A percentile compares a stretch with the other conserved stretches of the same genome.
Conservation (phyloP, 2,113 vertebrate genomes). For the Xenus cinereus region DNA sequence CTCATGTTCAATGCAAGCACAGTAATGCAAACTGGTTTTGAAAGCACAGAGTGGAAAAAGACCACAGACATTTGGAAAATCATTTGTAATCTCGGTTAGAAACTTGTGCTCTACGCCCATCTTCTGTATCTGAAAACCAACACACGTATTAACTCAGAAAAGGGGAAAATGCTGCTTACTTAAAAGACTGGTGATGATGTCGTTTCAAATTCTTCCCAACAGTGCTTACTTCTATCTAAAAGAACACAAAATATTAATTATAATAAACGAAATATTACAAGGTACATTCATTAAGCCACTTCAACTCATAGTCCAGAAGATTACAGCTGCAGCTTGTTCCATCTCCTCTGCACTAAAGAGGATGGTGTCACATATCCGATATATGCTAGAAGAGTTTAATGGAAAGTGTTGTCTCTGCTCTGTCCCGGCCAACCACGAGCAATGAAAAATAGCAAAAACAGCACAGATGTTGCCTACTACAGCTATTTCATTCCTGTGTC, state of each 20-base stretch:
- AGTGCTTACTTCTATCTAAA: constrained; percentile 71
- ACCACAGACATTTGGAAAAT: not conserved
- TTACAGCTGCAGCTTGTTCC: not conserved
- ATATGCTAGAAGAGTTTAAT: not conserved
- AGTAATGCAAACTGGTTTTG: not conserved
- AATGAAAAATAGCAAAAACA: not conserved
- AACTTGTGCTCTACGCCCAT: not conserved
- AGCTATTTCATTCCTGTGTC: not conserved
- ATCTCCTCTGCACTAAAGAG: not conserved
- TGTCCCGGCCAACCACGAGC: not conserved
- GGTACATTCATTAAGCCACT: not conserved
- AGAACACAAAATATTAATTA: constrained; percentile 25
- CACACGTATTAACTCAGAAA: not conserved
- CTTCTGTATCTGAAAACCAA: not conserved
- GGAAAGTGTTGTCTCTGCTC: not conserved
- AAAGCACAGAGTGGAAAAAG: not conserved
- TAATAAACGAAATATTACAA: not conserved
- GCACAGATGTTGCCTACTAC: not conserved
- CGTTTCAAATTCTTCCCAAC: constrained; percentile 68
- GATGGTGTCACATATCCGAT: rapidly evolving
- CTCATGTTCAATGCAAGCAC: not conserved
- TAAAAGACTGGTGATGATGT: constrained; percentile 70
- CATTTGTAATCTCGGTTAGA: not conserved
- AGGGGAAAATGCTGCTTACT: constrained; percentile 61
- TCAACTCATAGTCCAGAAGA: not conserved